Evolutionary conservation across 1,140 invertebrate species (phyloP).

Genomic region (Lordiphosa collinella): DNA sequence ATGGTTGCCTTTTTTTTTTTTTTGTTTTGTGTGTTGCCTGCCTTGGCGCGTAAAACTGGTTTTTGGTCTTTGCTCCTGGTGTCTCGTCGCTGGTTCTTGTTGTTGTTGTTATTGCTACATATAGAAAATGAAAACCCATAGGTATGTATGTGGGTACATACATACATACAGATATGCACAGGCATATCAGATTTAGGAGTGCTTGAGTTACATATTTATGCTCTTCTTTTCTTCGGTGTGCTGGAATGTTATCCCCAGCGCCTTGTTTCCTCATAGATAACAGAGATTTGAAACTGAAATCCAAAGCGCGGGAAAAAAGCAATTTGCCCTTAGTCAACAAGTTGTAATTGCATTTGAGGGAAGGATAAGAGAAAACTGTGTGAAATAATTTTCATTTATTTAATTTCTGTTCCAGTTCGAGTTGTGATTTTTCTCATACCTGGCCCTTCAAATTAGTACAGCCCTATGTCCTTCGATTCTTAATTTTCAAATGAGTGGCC

Average conservation of each 20-base stretch:
- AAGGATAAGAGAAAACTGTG: too few species aligned
- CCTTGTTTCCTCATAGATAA: background rate
- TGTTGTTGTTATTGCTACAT: constrained; percentile 27
- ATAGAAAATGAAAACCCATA: constrained; percentile 59
- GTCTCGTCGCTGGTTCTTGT: constrained; percentile 15
- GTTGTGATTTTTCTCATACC: too few species aligned
- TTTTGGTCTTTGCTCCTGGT: constrained; percentile 37
- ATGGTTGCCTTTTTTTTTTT: constrained; percentile 25
- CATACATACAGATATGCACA: constrained; percentile 4
- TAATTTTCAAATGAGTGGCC: too few species aligned
- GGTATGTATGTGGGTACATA: constrained; percentile 12
- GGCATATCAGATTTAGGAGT: constrained; percentile 32
- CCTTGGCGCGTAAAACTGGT: constrained; percentile 62
- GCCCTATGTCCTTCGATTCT: too few species aligned
- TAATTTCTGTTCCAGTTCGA: too few species aligned
- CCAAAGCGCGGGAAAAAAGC: constrained; percentile 25
- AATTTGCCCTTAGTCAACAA: constrained; percentile 2
- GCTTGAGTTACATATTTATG: constrained; percentile 41
- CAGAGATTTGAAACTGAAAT: constrained; percentile 10
- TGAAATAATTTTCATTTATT: too few species aligned
- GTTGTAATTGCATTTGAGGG: constrained; percentile 1
- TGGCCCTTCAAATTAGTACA: too few species aligned
- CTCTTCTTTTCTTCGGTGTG: background rate
- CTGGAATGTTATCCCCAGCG: constrained; percentile 22
- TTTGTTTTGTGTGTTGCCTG: constrained; percentile 23